A percentile compares a stretch with the other conserved stretches of the same genome.
phyloP scores from a whole-genome alignment of 2,113 vertebrate species.

The Alaudala cheleensis region DNA sequence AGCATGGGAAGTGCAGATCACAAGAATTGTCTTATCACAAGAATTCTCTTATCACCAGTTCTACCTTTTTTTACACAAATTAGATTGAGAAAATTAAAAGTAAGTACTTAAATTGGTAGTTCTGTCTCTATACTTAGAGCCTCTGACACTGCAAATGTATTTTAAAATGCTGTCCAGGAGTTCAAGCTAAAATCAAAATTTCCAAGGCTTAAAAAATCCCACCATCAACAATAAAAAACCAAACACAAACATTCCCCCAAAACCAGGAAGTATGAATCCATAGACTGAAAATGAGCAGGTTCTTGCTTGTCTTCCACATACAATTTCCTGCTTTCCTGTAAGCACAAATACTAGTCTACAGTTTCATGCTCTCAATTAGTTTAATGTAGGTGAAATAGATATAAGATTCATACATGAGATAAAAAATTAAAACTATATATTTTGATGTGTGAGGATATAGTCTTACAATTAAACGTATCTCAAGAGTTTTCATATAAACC shows the following conservation, averaged over 20 bases:
- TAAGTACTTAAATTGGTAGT: not conserved
- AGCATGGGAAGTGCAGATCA: not conserved
- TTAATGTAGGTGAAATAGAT: not conserved
- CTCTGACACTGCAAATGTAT: not conserved
- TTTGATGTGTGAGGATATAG: not conserved
- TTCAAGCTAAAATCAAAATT: not conserved
- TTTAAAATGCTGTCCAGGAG: not conserved
- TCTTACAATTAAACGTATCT: not conserved
- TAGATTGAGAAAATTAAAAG: not conserved
- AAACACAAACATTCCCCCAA: fast-evolving
- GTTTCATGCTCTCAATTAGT: not conserved
- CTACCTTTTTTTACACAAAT: not conserved
- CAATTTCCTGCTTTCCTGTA: not conserved
- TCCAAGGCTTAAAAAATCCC: not conserved
- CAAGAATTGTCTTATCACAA: not conserved
- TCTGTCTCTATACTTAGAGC: not conserved
- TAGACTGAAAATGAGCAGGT: not conserved
- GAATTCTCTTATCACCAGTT: not conserved
- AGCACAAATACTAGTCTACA: not conserved
- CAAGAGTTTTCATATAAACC: not conserved
- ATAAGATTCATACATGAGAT: not conserved
- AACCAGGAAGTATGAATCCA: not conserved
- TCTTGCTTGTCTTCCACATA: not conserved
- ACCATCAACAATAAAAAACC: not conserved
- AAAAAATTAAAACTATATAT: not conserved